A percentile compares a stretch with the other conserved stretches of the same genome.
phyloP scores from a whole-genome alignment of 53 echinoderm and acorn worm species.

The Paelopatides confundens region DNA sequence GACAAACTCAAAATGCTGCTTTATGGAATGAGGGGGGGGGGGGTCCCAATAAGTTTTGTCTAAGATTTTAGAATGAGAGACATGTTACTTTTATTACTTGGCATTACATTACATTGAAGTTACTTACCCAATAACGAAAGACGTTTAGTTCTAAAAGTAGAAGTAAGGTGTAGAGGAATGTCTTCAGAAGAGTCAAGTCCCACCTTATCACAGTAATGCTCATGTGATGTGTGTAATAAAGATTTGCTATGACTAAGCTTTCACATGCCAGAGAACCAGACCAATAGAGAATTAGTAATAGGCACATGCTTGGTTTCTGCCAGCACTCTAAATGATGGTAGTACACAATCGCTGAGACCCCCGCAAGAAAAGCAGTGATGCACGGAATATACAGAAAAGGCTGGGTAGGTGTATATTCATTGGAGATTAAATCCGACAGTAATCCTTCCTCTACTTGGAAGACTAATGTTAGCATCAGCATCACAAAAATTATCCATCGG shows the following conservation, averaged over 20 bases:
- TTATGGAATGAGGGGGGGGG: too few species aligned
- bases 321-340: constrained; percentile 88
- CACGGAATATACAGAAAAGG: constrained; percentile 83
- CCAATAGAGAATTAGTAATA: constrained; percentile 76
- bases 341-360: constrained; percentile 54
- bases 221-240: constrained; percentile 43
- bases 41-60: too few species aligned
- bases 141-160: constrained; percentile 75
- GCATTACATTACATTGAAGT: not conserved
- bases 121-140: constrained; percentile 20
- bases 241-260: constrained; percentile 57
- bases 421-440: constrained; percentile 61
- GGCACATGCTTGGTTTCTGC: constrained; percentile 69
- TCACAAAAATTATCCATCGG: constrained; percentile 69
- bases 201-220: constrained; percentile 58
- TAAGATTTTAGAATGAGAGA: too few species aligned
- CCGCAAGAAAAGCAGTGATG: constrained; percentile 66
- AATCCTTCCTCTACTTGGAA: constrained; percentile 76
- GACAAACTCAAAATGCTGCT: too few species aligned
- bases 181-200: constrained; percentile 63
- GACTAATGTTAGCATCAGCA: constrained; percentile 61
- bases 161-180: constrained; percentile 63
- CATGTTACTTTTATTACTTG: too few species aligned
- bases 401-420: constrained; percentile 63
- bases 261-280: constrained; percentile 45